phyloP scores from a whole-genome alignment of 2,797 vertebrate genomes.

The Calcarius lapponicus region DNA sequence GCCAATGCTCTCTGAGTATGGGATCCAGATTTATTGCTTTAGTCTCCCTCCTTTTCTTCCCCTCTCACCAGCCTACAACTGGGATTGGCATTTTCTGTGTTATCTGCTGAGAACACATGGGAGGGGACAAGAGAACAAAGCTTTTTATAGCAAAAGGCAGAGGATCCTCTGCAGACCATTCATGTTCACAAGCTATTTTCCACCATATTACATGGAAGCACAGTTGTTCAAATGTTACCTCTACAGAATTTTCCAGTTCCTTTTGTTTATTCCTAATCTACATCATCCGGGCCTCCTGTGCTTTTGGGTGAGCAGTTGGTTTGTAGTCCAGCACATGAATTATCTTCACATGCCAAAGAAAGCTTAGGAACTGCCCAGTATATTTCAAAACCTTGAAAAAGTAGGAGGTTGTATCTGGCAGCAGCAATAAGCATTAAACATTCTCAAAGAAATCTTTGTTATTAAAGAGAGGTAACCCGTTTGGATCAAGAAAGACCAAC shows the following conservation, averaged over 20 bases:
- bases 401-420: constrained; percentile 59
- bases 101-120: not conserved
- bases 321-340: constrained; percentile 18
- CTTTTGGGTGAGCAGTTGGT: constrained; percentile 20
- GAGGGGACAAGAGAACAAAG: not conserved
- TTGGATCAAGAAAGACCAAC: constrained; percentile 20
- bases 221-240: constrained; percentile 32
- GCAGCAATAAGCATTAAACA: constrained; percentile 33
- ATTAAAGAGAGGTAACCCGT: constrained; percentile 1
- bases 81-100: not conserved
- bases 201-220: not conserved
- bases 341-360: constrained; percentile 61
- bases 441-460: constrained; percentile 63
- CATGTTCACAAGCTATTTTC: not conserved
- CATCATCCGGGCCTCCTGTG: not conserved
- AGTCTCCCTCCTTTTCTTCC: not conserved
- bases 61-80: not conserved
- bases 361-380: constrained; percentile 57
- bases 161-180: not conserved
- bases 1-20: not conserved
- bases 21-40: not conserved
- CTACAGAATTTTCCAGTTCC: constrained; percentile 18
- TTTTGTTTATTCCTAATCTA: constrained; percentile 53
- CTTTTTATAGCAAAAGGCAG: not conserved
- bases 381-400: constrained; percentile 56